These are phyloP conservation scores for Nycticryphes semicollaris DNA, from an alignment of 2,113 vertebrate genomes.

Conservation along the genomic window DNA sequence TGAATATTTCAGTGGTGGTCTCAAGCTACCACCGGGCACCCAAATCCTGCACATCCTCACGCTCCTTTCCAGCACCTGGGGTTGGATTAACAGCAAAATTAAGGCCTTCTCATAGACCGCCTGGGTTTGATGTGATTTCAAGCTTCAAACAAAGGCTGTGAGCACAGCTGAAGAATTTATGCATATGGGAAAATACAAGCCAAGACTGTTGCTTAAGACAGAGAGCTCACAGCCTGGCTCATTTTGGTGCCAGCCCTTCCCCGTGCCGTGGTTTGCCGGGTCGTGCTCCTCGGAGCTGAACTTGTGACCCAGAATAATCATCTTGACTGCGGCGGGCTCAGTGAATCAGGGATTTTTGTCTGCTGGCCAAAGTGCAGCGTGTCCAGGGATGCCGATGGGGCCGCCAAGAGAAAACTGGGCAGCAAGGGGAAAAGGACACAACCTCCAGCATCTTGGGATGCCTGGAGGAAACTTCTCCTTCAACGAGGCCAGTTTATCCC, in stretches of 20 bases:
- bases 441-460: background rate
- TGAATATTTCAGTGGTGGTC: background rate
- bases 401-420: background rate
- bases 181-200: background rate
- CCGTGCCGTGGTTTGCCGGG: background rate
- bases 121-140: background rate
- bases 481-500: background rate
- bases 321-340: background rate
- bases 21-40: background rate
- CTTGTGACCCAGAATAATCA: background rate
- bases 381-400: background rate
- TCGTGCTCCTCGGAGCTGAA: background rate
- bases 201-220: background rate
- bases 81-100: background rate
- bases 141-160: background rate
- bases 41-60: background rate
- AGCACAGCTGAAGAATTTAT: background rate
- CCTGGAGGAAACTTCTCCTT: background rate
- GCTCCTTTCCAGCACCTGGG: background rate
- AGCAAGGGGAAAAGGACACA: background rate
- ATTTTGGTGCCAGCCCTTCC: fast-evolving
- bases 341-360: background rate
- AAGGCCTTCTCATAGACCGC: background rate
- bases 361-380: background rate
- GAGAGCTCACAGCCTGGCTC: background rate